phyloP scores from a whole-genome alignment of 1,140 invertebrate species.

The Wiebesia pumilae region DNA sequence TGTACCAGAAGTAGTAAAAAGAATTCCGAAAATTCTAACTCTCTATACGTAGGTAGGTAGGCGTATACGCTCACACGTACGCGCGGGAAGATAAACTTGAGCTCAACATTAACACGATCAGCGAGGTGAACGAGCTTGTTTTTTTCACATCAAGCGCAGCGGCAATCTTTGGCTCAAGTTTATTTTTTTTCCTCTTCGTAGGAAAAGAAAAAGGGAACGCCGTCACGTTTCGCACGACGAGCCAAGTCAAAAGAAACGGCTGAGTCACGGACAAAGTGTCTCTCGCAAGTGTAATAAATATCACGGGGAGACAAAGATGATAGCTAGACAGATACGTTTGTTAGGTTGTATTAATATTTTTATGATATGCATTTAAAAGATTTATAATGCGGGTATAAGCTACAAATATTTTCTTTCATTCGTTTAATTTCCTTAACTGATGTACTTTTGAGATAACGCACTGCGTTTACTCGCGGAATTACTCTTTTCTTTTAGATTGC shows the following conservation, averaged over 20 bases:
- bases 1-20: neutral
- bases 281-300: constrained; percentile 60
- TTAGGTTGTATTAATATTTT: constrained; percentile 15
- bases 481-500: neutral
- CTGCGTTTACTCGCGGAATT: neutral
- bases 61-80: too few relatives aligned
- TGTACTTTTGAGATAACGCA: neutral
- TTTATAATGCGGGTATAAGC: constrained; percentile 38
- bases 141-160: neutral
- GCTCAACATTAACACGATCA: constrained; percentile 17
- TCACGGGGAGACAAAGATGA: constrained; percentile 48
- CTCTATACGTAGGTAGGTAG: neutral
- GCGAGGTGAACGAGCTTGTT: neutral
- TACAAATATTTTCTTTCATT: constrained; percentile 17
- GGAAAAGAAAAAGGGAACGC: neutral
- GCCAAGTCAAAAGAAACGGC: constrained; percentile 48
- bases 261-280: constrained; percentile 70
- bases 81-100: neutral
- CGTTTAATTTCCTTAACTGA: constrained; percentile 15
- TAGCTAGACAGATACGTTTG: constrained; percentile 31
- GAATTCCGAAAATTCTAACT: constrained; percentile 19
- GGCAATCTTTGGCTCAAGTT: too few relatives aligned
- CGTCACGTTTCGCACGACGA: constrained; percentile 21
- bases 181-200: neutral
- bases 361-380: constrained; percentile 5